Conservation (phyloP, 92 coral and sea anemone genomes). For the Blastomussa wellsi region DNA sequence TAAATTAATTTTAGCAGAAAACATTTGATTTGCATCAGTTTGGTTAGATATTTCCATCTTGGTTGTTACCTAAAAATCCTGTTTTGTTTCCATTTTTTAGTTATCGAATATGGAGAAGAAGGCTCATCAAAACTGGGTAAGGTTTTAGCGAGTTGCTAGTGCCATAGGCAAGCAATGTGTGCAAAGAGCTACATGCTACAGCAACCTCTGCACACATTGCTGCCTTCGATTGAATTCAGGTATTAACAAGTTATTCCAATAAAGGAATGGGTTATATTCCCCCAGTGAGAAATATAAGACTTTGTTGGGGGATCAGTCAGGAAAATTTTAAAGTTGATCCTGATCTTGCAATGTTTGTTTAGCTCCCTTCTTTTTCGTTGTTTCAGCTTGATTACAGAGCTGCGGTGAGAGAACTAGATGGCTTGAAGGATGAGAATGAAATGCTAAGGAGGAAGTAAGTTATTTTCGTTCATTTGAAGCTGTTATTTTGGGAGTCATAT, state of each 20-base stretch:
- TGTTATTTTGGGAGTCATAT: background rate
- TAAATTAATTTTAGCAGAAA: no score
- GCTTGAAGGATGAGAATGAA: conserved; percentile 81
- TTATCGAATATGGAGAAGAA: conserved; percentile 75
- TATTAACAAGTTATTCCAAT: no score
- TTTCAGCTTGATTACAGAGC: conserved; percentile 80
- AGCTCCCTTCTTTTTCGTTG: background rate
- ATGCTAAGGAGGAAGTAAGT: conserved; percentile 79
- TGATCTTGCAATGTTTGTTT: background rate
- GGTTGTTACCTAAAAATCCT: background rate
- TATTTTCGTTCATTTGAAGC: background rate
- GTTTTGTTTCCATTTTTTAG: conserved; percentile 22
- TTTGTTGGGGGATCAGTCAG: no score
- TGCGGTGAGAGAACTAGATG: conserved; percentile 81
- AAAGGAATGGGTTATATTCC: no score
- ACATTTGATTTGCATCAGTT: no score
- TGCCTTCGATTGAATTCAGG: no score
- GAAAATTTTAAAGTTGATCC: background rate
- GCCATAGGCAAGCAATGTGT: background rate
- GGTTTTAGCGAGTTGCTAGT: background rate
- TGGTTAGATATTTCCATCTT: background rate
- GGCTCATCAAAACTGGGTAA: conserved; percentile 88
- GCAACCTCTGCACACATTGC: no score
- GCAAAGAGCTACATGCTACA: no score
- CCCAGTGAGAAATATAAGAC: background rate